These are phyloP conservation scores for Nomada lathburiana DNA, from an alignment of 2,888 invertebrate genomes.

Conservation along the genomic window DNA sequence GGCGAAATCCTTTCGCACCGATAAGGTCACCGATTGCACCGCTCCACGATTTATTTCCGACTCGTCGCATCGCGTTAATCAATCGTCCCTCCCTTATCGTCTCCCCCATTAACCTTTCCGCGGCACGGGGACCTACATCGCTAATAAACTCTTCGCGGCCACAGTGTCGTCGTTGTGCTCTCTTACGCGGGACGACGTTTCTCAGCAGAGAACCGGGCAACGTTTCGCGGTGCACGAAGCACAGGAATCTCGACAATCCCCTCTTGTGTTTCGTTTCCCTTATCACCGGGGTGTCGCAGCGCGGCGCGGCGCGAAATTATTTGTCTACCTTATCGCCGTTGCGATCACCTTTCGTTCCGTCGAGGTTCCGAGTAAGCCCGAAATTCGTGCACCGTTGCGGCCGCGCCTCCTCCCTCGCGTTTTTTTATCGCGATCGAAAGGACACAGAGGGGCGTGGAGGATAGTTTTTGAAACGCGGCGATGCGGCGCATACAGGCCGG, in stretches of 20 bases:
- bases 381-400: constrained; percentile 30
- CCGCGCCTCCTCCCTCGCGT: not conserved
- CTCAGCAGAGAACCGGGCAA: not conserved
- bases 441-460: not conserved
- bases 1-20: constrained; percentile 15
- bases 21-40: too few relatives aligned
- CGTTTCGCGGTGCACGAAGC: constrained; percentile 12
- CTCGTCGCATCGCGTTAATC: not conserved
- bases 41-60: not conserved
- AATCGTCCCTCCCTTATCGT: too few relatives aligned
- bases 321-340: not conserved
- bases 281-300: not conserved
- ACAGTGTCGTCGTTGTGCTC: too few relatives aligned
- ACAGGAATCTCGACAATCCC: constrained; percentile 4
- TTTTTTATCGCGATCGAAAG: constrained; percentile 3
- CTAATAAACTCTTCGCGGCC: too few relatives aligned
- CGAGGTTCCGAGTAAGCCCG: not conserved
- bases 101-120: too few relatives aligned
- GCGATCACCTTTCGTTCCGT: not conserved
- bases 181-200: too few relatives aligned
- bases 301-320: not conserved
- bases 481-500: not conserved
- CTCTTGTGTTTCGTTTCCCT: not conserved
- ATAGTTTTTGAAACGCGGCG: constrained; percentile 16
- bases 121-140: too few relatives aligned